These are phyloP conservation scores for Hypocryptadius cinnamomeus DNA, from an alignment of 2,113 vertebrate genomes.

Conservation along the genomic window DNA sequence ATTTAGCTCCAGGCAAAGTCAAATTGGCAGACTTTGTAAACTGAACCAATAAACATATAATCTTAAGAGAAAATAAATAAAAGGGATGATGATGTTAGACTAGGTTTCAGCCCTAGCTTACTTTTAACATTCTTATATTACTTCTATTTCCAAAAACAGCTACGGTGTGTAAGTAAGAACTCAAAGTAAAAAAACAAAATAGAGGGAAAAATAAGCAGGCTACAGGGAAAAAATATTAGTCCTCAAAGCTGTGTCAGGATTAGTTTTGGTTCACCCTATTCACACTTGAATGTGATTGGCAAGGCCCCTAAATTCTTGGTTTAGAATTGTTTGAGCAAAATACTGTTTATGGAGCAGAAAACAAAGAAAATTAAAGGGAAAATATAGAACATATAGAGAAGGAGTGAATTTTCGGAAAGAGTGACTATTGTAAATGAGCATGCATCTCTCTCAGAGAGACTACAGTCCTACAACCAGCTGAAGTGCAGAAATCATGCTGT, in stretches of 20 bases:
- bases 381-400: background rate
- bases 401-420: background rate
- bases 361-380: background rate
- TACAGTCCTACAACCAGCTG: background rate
- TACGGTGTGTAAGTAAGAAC: background rate
- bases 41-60: background rate
- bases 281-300: background rate
- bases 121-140: background rate
- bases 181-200: background rate
- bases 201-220: background rate
- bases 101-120: background rate
- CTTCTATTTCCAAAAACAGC: background rate
- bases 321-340: background rate
- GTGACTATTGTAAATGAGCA: background rate
- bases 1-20: background rate
- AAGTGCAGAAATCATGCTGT: background rate
- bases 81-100: background rate
- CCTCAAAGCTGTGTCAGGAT: background rate
- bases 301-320: background rate
- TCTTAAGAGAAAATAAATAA: background rate
- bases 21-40: background rate
- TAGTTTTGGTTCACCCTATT: background rate
- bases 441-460: background rate
- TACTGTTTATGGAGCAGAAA: background rate
- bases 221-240: no score